A percentile compares a stretch with the other conserved stretches of the same genome.
Conservation (phyloP, 2,888 invertebrate species). For the Dryobota labecula region DNA sequence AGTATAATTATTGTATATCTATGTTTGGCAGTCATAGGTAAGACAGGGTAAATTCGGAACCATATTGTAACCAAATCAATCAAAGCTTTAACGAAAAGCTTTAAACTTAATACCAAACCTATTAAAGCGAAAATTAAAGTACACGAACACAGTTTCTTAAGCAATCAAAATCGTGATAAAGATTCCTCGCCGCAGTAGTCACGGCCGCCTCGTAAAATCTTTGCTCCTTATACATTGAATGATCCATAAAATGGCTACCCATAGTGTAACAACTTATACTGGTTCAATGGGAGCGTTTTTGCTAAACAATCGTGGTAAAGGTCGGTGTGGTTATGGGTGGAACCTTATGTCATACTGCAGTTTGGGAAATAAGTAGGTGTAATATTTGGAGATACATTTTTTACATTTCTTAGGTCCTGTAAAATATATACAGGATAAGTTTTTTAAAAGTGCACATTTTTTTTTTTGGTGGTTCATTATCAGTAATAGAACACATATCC, state of each 20-base stretch:
- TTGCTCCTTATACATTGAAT: slow-evolving; percentile 80
- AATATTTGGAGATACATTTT: too few relatives aligned
- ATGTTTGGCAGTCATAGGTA: too few relatives aligned
- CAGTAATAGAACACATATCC: too few relatives aligned
- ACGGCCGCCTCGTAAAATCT: slow-evolving; percentile 83
- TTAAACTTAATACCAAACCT: slow-evolving; percentile 36
- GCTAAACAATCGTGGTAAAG: neutral
- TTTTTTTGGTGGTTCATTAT: too few relatives aligned
- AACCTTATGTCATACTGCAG: neutral
- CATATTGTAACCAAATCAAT: too few relatives aligned
- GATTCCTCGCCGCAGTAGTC: slow-evolving; percentile 71
- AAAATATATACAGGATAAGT: too few relatives aligned
- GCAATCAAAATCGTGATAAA: slow-evolving; percentile 80
- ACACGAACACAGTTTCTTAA: slow-evolving; percentile 62
- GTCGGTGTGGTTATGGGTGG: neutral
- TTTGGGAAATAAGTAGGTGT: neutral
- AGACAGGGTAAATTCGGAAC: too few relatives aligned
- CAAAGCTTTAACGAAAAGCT: too few relatives aligned
- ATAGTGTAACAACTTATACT: slow-evolving; percentile 9
- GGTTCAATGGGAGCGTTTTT: neutral
- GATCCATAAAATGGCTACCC: slow-evolving; percentile 78
- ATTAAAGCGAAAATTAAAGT: slow-evolving; percentile 48
- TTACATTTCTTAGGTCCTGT: too few relatives aligned
- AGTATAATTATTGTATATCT: too few relatives aligned
- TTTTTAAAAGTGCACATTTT: too few relatives aligned